Evolutionary conservation across 2,113 vertebrate species (phyloP).

Genomic region (Columba livia): DNA sequence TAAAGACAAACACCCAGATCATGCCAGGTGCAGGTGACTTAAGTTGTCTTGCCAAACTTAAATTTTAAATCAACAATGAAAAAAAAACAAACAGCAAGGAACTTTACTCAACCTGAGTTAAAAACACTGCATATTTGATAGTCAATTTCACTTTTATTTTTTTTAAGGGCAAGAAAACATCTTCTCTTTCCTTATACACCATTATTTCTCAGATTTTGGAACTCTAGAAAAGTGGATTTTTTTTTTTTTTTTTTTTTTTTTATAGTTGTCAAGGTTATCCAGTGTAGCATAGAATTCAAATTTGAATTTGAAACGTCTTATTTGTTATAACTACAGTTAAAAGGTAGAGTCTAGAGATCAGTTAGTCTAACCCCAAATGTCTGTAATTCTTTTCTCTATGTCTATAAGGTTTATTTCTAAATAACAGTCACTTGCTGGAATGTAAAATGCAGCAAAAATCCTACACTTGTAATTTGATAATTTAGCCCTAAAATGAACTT

Average conservation of each 20-base stretch:
- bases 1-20: neutral
- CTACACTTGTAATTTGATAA: neutral
- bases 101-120: neutral
- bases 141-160: neutral
- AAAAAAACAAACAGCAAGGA: no score
- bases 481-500: neutral
- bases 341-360: neutral
- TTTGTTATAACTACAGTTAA: neutral
- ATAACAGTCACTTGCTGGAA: neutral
- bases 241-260: neutral
- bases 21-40: neutral
- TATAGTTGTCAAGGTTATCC: neutral
- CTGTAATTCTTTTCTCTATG: neutral
- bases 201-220: neutral
- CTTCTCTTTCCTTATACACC: neutral
- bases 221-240: neutral
- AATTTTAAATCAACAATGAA: no score
- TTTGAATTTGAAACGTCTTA: neutral
- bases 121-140: neutral
- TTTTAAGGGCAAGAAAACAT: accelerated
- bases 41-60: neutral
- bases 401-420: neutral
- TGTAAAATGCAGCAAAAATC: neutral
- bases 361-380: neutral
- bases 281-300: neutral